A percentile compares a stretch with the other conserved stretches of the same genome.
These are phyloP conservation scores for Pseudomyrmex flavicornis DNA, from an alignment of 1,140 invertebrate species.

Conservation along the genomic window DNA sequence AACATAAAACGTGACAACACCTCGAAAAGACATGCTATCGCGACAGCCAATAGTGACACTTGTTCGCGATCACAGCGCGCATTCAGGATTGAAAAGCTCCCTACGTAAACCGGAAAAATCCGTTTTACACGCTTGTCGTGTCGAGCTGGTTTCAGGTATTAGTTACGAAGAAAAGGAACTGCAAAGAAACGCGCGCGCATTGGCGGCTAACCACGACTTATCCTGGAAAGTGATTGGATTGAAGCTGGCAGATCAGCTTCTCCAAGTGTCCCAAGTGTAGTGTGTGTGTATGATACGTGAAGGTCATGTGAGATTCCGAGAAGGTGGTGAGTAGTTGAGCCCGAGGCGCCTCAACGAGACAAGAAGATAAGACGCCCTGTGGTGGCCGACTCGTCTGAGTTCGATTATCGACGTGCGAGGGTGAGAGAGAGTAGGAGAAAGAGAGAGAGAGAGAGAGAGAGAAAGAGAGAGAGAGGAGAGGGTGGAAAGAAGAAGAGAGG, in stretches of 20 bases:
- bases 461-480: no score
- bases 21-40: background rate
- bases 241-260: conserved; percentile 21
- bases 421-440: background rate
- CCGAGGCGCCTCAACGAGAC: conserved; percentile 62
- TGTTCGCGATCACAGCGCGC: background rate
- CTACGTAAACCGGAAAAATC: background rate
- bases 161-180: background rate
- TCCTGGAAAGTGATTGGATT: conserved; percentile 43
- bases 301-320: conserved; percentile 47
- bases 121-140: background rate
- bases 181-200: background rate
- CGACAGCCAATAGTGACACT: background rate
- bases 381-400: conserved; percentile 56
- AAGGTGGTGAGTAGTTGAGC: conserved; percentile 61
- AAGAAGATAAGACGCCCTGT: conserved; percentile 57
- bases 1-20: background rate
- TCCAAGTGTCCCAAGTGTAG: conserved; percentile 1
- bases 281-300: conserved; percentile 61
- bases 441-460: no score
- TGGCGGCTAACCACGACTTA: background rate
- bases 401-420: conserved; percentile 62
- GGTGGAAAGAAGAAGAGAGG: no score
- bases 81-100: background rate
- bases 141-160: no score